These are phyloP conservation scores for Cynaeus angustus DNA, from an alignment of 2,888 invertebrate species.

Conservation along the genomic window DNA sequence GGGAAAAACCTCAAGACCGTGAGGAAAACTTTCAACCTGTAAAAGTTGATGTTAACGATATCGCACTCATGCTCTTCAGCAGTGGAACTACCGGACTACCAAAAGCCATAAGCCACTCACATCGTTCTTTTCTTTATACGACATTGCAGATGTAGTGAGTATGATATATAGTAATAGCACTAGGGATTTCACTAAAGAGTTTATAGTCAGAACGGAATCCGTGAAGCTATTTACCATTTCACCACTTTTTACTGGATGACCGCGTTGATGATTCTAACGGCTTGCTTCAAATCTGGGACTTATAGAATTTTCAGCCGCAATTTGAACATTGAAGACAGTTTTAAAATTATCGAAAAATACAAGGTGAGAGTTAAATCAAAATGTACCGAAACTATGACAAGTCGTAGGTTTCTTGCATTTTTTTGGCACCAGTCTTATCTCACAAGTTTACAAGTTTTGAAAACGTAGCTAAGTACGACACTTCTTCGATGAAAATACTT, in stretches of 20 bases:
- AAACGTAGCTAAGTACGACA: conserved; percentile 6
- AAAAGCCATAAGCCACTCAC: conserved; percentile 62
- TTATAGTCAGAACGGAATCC: background rate
- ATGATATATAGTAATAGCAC: background rate
- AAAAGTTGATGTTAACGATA: conserved; percentile 48
- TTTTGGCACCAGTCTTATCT: conserved; percentile 52
- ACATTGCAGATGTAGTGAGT: background rate
- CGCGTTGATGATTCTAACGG: conserved; percentile 51
- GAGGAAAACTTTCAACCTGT: conserved; percentile 51
- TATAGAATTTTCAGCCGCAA: conserved; percentile 53
- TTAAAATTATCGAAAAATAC: conserved; percentile 58
- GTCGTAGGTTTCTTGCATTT: conserved; percentile 9
- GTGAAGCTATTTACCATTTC: conserved; percentile 46
- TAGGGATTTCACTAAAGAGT: background rate
- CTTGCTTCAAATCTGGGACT: conserved; percentile 54
- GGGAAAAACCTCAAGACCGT: conserved; percentile 18
- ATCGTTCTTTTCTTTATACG: conserved; percentile 36
- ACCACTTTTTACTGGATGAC: conserved; percentile 64
- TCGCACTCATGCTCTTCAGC: conserved; percentile 62
- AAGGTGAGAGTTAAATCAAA: conserved; percentile 52
- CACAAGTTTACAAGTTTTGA: conserved; percentile 50
- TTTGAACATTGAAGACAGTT: conserved; percentile 54
- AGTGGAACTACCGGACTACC: conserved; percentile 66
- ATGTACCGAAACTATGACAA: background rate
- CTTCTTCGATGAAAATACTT: conserved; percentile 11